phyloP scores from a whole-genome alignment of 2,888 invertebrate genomes.

The Ennomos erosarius region DNA sequence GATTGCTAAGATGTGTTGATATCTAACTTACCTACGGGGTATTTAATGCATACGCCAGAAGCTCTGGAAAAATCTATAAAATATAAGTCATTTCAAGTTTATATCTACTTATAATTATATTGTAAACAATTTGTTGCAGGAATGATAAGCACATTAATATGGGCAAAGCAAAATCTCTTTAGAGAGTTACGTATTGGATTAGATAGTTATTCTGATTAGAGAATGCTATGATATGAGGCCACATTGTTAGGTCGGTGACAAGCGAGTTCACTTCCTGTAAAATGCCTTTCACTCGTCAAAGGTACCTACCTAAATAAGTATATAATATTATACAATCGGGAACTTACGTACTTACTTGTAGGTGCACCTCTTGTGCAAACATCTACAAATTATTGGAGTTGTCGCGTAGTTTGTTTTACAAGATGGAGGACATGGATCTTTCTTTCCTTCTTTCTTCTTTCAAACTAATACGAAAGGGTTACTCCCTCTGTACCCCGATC shows the following conservation, averaged over 20 bases:
- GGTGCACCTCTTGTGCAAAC: neutral
- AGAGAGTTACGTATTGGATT: neutral
- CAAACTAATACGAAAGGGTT: too few species aligned
- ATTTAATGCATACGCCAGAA: too few species aligned
- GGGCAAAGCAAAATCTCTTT: too few species aligned
- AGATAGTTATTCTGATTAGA: constrained; percentile 5
- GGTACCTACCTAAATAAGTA: constrained; percentile 19
- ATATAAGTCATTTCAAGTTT: too few species aligned
- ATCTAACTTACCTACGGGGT: too few species aligned
- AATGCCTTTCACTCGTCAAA: constrained; percentile 34
- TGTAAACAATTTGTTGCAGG: neutral
- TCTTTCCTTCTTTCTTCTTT: too few species aligned
- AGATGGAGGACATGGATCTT: too few species aligned
- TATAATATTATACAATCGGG: constrained; percentile 36
- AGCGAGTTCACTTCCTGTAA: constrained; percentile 28
- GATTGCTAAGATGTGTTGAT: too few species aligned
- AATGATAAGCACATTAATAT: neutral
- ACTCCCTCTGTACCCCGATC: too few species aligned
- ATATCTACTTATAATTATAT: too few species aligned
- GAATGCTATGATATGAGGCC: constrained; percentile 25
- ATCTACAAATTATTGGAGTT: constrained; percentile 8
- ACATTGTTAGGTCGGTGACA: constrained; percentile 24
- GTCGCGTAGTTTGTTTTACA: too few species aligned
- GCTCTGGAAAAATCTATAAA: too few species aligned
- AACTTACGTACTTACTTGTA: constrained; percentile 1